Conservation (phyloP, 2,113 vertebrate genomes). For the Tiliqua scincoides region DNA sequence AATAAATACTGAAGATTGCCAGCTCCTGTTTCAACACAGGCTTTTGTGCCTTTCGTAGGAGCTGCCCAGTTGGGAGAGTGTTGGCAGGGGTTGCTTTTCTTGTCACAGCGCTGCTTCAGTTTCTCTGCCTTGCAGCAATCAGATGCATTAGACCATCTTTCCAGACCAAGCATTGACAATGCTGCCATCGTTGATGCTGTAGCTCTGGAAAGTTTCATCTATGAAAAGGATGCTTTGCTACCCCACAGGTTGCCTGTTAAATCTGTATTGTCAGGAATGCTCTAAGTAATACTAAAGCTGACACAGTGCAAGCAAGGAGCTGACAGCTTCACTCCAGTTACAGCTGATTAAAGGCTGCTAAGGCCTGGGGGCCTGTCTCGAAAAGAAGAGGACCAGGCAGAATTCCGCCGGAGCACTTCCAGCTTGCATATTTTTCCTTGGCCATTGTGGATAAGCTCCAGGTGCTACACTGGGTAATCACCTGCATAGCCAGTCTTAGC, state of each 20-base stretch:
- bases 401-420: constrained; percentile 38
- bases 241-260: constrained; percentile 54
- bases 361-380: constrained; percentile 52
- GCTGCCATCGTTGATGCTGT: neutral
- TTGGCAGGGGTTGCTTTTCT: neutral
- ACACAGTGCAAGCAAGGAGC: constrained; percentile 66
- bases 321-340: constrained; percentile 73
- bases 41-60: neutral
- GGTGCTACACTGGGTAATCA: neutral
- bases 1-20: too few species aligned
- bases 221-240: constrained; percentile 53
- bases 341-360: constrained; percentile 72
- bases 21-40: neutral
- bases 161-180: neutral
- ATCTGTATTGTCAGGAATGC: constrained; percentile 66
- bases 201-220: constrained; percentile 36
- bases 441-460: neutral
- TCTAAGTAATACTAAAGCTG: constrained; percentile 67
- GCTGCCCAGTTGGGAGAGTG: neutral
- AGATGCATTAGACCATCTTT: neutral
- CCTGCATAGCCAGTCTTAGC: neutral
- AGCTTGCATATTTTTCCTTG: neutral
- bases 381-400: constrained; percentile 48
- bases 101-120: neutral
- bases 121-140: constrained; percentile 10